These are phyloP conservation scores for Calidris pygmaea DNA, from an alignment of 2,113 vertebrate species.

Conservation along the genomic window DNA sequence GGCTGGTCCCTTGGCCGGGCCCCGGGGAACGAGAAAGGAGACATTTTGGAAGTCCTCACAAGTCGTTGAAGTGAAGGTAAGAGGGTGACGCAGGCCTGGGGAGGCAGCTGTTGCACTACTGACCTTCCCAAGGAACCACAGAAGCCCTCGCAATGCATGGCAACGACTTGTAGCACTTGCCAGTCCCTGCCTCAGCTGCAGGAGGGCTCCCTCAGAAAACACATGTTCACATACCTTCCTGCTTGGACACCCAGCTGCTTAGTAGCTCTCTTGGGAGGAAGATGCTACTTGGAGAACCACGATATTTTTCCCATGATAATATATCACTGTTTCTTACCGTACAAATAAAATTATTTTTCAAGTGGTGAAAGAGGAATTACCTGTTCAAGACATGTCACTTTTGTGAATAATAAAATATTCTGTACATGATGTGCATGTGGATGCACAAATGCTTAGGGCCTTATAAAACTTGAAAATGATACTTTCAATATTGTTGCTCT, in stretches of 20 bases:
- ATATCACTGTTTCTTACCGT: neutral
- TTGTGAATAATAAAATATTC: neutral
- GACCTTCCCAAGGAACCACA: accelerated
- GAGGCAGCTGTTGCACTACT: neutral
- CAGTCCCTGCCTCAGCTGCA: neutral
- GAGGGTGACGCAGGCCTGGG: accelerated
- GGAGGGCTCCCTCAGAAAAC: neutral
- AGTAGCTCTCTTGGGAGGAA: neutral
- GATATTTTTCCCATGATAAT: neutral
- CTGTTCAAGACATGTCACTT: neutral
- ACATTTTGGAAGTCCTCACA: neutral
- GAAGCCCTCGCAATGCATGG: accelerated
- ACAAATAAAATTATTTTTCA: neutral
- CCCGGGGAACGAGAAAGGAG: accelerated
- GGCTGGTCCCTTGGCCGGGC: accelerated
- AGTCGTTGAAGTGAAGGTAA: neutral
- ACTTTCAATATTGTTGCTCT: neutral
- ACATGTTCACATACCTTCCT: neutral
- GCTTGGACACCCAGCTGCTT: neutral
- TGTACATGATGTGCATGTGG: neutral
- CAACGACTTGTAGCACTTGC: accelerated
- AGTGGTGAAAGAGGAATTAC: neutral
- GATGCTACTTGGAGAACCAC: neutral
- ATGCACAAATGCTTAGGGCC: neutral
- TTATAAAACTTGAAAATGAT: neutral